phyloP scores from a whole-genome alignment of 2,888 invertebrate species.

The Gymnoscelis rufifasciata region DNA sequence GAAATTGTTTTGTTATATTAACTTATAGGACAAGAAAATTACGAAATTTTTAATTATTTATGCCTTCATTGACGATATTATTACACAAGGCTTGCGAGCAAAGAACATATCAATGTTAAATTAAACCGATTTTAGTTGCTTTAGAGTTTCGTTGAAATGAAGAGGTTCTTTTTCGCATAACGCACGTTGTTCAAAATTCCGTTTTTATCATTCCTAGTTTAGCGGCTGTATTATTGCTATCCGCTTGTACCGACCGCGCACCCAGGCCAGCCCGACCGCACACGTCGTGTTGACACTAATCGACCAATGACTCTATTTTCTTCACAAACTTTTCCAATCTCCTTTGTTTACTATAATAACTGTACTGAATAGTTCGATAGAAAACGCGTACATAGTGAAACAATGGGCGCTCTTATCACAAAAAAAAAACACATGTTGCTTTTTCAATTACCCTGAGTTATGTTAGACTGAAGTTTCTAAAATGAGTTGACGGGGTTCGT shows the following conservation, averaged over 20 bases:
- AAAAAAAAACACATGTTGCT: too few species aligned
- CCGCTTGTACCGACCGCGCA: neutral
- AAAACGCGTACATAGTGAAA: too few species aligned
- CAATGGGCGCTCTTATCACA: too few species aligned
- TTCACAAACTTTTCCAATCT: neutral
- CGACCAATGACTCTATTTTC: neutral
- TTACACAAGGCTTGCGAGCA: constrained; percentile 37
- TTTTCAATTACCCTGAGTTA: too few species aligned
- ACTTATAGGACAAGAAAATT: constrained; percentile 14
- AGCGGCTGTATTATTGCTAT: constrained; percentile 34
- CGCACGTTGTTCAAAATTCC: constrained; percentile 72
- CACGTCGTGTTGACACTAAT: neutral
- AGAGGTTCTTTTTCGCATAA: constrained; percentile 75
- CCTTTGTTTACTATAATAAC: too few species aligned
- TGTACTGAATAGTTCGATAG: too few species aligned
- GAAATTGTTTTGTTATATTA: constrained; percentile 62
- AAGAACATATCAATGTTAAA: constrained; percentile 67
- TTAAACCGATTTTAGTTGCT: constrained; percentile 48
- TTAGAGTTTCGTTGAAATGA: constrained; percentile 38
- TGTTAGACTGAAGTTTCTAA: too few species aligned
- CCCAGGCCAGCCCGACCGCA: neutral
- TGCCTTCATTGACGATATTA: constrained; percentile 34
- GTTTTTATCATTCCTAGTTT: constrained; percentile 37
- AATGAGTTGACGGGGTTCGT: too few species aligned
- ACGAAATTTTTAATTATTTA: constrained; percentile 38